Evolutionary conservation across 2,797 vertebrate species (phyloP).

Genomic region (Gymnodraco acuticeps): DNA sequence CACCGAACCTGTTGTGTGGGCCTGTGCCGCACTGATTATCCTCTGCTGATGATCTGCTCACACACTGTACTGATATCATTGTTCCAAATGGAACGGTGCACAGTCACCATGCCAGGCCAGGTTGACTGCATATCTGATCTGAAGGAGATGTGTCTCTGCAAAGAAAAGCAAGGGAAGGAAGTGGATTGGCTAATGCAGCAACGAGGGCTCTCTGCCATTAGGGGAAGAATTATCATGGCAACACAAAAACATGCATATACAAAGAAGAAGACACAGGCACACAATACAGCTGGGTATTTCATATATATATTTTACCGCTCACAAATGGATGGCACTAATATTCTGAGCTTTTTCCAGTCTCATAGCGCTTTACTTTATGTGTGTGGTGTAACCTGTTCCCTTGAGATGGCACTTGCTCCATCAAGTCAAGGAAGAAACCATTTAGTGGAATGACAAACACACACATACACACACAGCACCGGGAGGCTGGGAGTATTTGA

Average conservation of each 20-base stretch:
- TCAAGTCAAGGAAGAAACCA: slow-evolving; percentile 82
- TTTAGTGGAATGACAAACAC: slow-evolving; percentile 82
- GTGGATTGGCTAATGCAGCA: slow-evolving; percentile 60
- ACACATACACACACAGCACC: slow-evolving; percentile 64
- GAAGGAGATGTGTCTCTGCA: slow-evolving; percentile 41
- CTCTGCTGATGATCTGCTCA: slow-evolving; percentile 54
- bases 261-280: slow-evolving; percentile 36
- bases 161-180: slow-evolving; percentile 59
- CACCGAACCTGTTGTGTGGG: slow-evolving; percentile 67
- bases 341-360: slow-evolving; percentile 71
- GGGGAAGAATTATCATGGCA: slow-evolving; percentile 62
- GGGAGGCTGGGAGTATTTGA: slow-evolving; percentile 71
- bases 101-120: slow-evolving; percentile 32
- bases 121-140: slow-evolving; percentile 37
- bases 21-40: slow-evolving; percentile 52
- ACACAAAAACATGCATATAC: slow-evolving; percentile 58
- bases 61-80: slow-evolving; percentile 46
- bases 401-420: slow-evolving; percentile 79
- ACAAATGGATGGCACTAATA: slow-evolving; percentile 78
- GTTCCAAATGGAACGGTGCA: slow-evolving; percentile 37
- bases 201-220: slow-evolving; percentile 50
- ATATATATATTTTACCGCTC: slow-evolving; percentile 55
- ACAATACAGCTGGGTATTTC: slow-evolving; percentile 50
- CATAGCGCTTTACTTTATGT: slow-evolving; percentile 70
- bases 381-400: slow-evolving; percentile 74